These are phyloP conservation scores for Clamator glandarius DNA, from an alignment of 2,797 vertebrate genomes.

Conservation along the genomic window DNA sequence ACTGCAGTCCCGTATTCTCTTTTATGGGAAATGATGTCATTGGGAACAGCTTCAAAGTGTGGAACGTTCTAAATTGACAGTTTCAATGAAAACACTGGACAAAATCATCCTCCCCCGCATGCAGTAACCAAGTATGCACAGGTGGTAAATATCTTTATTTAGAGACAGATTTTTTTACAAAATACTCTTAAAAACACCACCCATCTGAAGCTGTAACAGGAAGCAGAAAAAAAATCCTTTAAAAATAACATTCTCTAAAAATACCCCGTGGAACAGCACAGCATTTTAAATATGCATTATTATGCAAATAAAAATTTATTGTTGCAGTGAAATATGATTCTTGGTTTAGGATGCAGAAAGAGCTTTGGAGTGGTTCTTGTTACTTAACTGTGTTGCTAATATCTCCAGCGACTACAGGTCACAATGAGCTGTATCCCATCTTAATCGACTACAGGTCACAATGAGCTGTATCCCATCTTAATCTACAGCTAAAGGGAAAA, in stretches of 20 bases:
- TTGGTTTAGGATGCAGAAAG: background rate
- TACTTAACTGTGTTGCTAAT: background rate
- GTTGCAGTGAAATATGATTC: background rate
- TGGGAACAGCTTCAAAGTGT: background rate
- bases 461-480: background rate
- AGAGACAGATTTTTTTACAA: background rate
- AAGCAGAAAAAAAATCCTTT: background rate
- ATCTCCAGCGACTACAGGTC: background rate
- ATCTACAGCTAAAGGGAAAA: background rate
- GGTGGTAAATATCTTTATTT: background rate
- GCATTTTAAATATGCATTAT: background rate
- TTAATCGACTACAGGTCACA: background rate
- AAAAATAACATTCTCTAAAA: background rate
- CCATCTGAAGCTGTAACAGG: background rate
- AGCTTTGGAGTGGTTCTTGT: background rate
- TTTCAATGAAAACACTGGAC: background rate
- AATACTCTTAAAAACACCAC: background rate
- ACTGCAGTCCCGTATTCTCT: background rate
- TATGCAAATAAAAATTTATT: background rate
- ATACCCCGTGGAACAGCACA: background rate
- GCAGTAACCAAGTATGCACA: background rate
- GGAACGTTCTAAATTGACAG: slow-evolving; percentile 7
- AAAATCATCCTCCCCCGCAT: background rate
- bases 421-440: background rate
- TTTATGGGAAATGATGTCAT: slow-evolving; percentile 14